These are phyloP conservation scores for Conus ventricosus DNA, from an alignment of 1,140 invertebrate species.

Conservation along the genomic window DNA sequence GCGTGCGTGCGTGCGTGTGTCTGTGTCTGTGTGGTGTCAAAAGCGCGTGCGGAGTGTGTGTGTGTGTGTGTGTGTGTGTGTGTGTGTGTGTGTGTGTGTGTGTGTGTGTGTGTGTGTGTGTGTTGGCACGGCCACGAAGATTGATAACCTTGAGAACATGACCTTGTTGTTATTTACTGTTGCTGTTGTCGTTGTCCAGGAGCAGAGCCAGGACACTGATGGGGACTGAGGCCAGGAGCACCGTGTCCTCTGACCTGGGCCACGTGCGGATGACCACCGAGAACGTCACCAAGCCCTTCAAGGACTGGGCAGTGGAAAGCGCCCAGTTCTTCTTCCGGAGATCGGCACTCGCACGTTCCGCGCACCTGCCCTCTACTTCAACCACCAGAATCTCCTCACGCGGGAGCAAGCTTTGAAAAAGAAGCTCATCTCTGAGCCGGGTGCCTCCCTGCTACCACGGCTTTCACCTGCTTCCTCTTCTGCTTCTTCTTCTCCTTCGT, in stretches of 20 bases:
- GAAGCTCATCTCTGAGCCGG: not conserved
- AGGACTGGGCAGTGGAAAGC: not conserved
- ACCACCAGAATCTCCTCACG: constrained; percentile 14
- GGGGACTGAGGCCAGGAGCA: not conserved
- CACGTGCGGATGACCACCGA: not conserved
- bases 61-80: no score
- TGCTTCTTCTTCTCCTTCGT: not conserved
- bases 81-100: no score
- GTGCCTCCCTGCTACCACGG: not conserved
- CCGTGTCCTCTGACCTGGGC: not conserved
- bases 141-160: no score
- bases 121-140: no score
- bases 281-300: not conserved
- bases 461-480: not conserved
- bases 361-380: constrained; percentile 23
- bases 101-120: no score
- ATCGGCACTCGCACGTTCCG: not conserved
- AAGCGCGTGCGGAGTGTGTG: no score
- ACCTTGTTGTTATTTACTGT: no score
- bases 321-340: constrained; percentile 7
- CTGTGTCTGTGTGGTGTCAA: not conserved
- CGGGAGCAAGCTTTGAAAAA: not conserved
- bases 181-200: not conserved
- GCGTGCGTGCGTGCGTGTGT: not conserved
- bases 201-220: not conserved